phyloP scores from a whole-genome alignment of 2,888 invertebrate species.

The Uropetala carovei region DNA sequence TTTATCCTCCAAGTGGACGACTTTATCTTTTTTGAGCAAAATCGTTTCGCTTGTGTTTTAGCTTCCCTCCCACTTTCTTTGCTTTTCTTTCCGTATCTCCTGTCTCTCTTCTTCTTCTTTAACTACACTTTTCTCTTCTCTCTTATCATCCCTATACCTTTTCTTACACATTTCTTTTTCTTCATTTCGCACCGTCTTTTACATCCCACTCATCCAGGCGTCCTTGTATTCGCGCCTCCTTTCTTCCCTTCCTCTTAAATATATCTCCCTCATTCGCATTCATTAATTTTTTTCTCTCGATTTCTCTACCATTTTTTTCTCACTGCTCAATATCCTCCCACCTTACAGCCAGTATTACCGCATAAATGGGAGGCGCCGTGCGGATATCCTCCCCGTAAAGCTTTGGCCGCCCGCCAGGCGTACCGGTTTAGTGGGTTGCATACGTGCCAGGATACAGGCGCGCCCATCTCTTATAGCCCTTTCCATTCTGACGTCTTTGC shows the following conservation, averaged over 20 bases:
- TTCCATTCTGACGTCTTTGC: not conserved
- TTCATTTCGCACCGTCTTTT: not conserved
- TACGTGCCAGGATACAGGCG: constrained; percentile 27
- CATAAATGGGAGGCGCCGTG: not conserved
- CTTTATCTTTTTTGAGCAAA: no score
- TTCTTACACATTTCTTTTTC: no score
- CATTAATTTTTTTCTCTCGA: not conserved
- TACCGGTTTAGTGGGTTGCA: constrained; percentile 33
- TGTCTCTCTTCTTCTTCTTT: not conserved
- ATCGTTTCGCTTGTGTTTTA: no score
- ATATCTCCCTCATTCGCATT: not conserved
- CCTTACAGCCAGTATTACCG: not conserved
- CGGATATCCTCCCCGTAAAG: constrained; percentile 34
- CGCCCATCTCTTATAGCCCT: not conserved
- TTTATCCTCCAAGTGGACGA: no score
- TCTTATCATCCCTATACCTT: no score
- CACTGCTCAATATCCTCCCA: not conserved
- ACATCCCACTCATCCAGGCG: no score
- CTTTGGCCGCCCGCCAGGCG: constrained; percentile 52
- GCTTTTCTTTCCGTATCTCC: not conserved
- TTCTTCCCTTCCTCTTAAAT: not conserved
- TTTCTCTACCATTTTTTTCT: not conserved
- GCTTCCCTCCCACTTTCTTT: not conserved
- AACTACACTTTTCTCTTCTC: no score
- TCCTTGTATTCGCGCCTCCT: not conserved